These are phyloP conservation scores for Barnardius zonarius DNA, from an alignment of 2,113 vertebrate genomes.

Conservation along the genomic window DNA sequence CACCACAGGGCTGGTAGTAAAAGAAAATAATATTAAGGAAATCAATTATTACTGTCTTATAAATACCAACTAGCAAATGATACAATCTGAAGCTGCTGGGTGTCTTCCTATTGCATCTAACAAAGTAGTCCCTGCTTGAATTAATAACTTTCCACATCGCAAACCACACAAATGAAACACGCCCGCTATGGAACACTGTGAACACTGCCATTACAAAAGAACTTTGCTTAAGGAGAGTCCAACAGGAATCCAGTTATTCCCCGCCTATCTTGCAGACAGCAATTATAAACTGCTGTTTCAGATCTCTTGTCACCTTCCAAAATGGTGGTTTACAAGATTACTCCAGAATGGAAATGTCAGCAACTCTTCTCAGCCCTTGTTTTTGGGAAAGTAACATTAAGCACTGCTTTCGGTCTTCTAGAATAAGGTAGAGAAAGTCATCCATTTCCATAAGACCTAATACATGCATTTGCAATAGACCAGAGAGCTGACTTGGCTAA, in stretches of 20 bases:
- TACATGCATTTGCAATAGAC: not conserved
- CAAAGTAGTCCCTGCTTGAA: not conserved
- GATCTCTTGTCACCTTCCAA: not conserved
- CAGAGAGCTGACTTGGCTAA: not conserved
- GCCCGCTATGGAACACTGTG: not conserved
- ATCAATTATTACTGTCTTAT: not conserved
- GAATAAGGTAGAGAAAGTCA: not conserved
- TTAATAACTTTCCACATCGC: not conserved
- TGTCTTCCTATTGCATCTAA: not conserved
- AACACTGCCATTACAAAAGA: not conserved
- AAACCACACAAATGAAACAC: not conserved
- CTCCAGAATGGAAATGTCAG: not conserved
- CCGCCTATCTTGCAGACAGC: not conserved
- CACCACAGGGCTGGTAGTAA: not conserved
- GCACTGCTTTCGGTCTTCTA: not conserved
- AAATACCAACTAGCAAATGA: not conserved
- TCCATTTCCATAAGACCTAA: not conserved
- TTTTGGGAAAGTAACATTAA: not conserved
- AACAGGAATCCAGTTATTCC: not conserved
- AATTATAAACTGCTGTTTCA: not conserved
- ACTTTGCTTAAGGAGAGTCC: not conserved
- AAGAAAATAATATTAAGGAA: not conserved
- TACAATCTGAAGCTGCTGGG: not conserved
- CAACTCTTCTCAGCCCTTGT: not conserved
- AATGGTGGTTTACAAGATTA: not conserved